phyloP scores from a whole-genome alignment of 2,797 vertebrate species.

The Sebastes diaconus region DNA sequence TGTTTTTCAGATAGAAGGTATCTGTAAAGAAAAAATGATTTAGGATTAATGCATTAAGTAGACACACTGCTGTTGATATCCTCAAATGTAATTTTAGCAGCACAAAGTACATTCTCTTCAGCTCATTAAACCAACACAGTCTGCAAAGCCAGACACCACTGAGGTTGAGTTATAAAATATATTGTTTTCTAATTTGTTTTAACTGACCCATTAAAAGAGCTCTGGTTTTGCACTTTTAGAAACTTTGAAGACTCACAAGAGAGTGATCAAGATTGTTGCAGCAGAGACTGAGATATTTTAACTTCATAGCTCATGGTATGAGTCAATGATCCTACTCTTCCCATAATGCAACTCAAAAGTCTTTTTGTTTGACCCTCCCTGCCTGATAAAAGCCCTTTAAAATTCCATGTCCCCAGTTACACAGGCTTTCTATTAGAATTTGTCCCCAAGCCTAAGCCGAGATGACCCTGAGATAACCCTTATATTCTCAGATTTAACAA shows the following conservation, averaged over 20 bases:
- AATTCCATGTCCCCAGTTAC: background rate
- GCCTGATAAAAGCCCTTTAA: background rate
- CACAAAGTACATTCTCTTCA: background rate
- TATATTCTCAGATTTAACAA: background rate
- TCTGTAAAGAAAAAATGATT: background rate
- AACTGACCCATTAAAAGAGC: background rate
- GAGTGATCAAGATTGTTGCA: background rate
- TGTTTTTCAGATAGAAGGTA: background rate
- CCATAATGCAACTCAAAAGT: background rate
- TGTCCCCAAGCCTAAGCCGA: background rate
- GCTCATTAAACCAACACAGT: background rate
- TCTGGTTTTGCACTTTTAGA: background rate
- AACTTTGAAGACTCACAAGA: background rate
- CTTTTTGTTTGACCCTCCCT: background rate
- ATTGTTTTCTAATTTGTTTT: background rate
- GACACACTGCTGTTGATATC: background rate
- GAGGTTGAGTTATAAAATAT: background rate
- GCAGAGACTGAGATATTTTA: background rate
- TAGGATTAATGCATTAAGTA: background rate
- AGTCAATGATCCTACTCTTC: background rate
- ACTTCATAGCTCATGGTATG: background rate
- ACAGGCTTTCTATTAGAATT: background rate
- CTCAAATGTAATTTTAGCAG: conserved; percentile 2
- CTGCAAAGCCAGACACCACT: background rate
- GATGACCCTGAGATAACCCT: conserved; percentile 1